Evolutionary conservation across 2,113 vertebrate species (phyloP), one percentile per base, ranked within the genome.

Genomic region (Cephalopholis sonnerati): DNA sequence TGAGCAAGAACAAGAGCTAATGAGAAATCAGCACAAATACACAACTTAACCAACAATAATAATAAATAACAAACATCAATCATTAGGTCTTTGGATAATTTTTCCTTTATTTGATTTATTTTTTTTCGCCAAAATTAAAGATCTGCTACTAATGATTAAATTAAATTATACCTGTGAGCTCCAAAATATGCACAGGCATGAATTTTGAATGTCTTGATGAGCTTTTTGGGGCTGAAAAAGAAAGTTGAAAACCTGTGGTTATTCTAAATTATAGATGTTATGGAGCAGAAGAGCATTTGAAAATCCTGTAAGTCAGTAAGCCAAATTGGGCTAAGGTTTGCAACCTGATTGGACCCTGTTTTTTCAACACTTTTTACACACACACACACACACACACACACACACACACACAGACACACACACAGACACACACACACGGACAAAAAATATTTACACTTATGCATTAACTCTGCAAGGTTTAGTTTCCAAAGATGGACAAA

Each of bases 271-370:
- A 58, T 1, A n/a, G 1, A 0, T 36, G 78, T 68, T 79, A 36
- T 36, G 82, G 91, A 94, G 94, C 92, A 93, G 93, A 93, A 91
- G 90, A 93, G 91, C 86, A 92, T 67, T 90, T 87, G 81, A 71
- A 80, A 76, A 88, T 81, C 50, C 18, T 82, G 41, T 24, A n/a
- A 18, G 17, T 44, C 8, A 44, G 41, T 48, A 13, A 71, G 69
- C 29, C 29, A 29, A 54, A 66, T 64, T 32, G 20, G 76, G 86
- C 79, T 83, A 51, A 68, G 68, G 75, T 89, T 87, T 76, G 57
- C 25, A 67, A 58, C 65, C 64, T 78, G 78, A 86, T 13, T 53
- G 63, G 73, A 89, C 64, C 44, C 29, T 36, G 27, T 55, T 65
- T 71, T 36, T 63, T 65, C 68, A 62, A 54, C 59, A 48, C 51